phyloP scores from a whole-genome alignment of 2,797 vertebrate species.

The Neosilurus hyrtlii region DNA sequence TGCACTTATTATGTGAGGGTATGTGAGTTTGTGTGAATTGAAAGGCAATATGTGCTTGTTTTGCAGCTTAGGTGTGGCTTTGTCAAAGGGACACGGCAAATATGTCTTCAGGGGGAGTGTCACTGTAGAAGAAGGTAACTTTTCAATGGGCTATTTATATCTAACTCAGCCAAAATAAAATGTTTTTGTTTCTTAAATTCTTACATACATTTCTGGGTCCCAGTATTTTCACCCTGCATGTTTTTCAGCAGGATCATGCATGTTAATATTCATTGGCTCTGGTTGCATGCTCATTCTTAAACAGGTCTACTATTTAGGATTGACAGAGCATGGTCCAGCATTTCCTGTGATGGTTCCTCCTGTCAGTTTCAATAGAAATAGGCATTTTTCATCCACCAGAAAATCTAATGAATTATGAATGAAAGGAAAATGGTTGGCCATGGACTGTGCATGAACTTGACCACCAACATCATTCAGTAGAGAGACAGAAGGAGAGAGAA shows the following conservation, averaged over 20 bases:
- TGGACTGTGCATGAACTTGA: conserved; percentile 13
- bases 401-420: conserved; percentile 51
- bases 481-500: too few relatives aligned
- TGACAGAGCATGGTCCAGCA: conserved; percentile 76
- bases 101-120: conserved; percentile 95
- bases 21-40: neutral
- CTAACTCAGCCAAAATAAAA: conserved; percentile 31
- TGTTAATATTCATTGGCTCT: conserved; percentile 72
- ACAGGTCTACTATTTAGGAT: conserved; percentile 66
- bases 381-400: conserved; percentile 68
- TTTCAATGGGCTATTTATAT: conserved; percentile 13
- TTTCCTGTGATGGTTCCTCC: conserved; percentile 72
- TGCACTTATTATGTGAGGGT: neutral
- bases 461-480: conserved; percentile 12
- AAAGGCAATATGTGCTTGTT: conserved; percentile 10
- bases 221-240: conserved; percentile 19
- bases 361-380: conserved; percentile 71
- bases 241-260: conserved; percentile 59
- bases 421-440: conserved; percentile 20
- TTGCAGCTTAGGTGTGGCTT: conserved; percentile 91
- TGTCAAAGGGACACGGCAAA: conserved; percentile 95
- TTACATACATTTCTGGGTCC: conserved; percentile 39
- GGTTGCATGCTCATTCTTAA: conserved; percentile 59
- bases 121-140: conserved; percentile 92
- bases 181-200: conserved; percentile 46